These are phyloP conservation scores for Tachina fera DNA, from an alignment of 2,888 invertebrate species.

Conservation along the genomic window DNA sequence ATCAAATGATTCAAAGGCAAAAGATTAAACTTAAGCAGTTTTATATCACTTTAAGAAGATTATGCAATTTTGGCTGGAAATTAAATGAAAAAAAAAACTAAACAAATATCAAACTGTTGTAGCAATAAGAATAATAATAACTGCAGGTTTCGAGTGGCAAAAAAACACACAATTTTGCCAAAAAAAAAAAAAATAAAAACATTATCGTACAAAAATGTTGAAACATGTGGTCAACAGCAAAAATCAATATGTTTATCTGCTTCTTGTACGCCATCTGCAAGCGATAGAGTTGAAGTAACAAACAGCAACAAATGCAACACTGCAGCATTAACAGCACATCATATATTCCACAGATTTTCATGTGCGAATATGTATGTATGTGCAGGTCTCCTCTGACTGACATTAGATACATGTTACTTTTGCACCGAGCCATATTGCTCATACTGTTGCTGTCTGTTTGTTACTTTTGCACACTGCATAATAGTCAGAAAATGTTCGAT, in stretches of 20 bases:
- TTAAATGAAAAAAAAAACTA: not conserved
- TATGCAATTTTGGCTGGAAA: conserved; percentile 35
- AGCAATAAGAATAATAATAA: conserved; percentile 20
- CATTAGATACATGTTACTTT: not conserved
- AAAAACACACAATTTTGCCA: conserved; percentile 11
- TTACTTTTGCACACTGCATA: not conserved
- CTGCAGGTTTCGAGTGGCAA: conserved; percentile 27
- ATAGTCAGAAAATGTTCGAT: conserved; percentile 45
- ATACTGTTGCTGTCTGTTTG: no score
- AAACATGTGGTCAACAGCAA: conserved; percentile 61
- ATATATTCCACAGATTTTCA: conserved; percentile 38
- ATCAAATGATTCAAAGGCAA: conserved; percentile 42
- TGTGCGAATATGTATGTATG: not conserved
- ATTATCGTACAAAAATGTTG: not conserved
- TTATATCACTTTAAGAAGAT: conserved; percentile 31
- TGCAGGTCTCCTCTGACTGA: conserved; percentile 23
- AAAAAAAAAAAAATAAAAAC: not conserved
- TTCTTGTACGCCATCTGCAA: conserved; percentile 66
- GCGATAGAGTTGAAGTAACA: conserved; percentile 56
- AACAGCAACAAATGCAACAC: conserved; percentile 25
- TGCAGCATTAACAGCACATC: conserved; percentile 14
- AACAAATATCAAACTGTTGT: conserved; percentile 24
- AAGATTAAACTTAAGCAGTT: conserved; percentile 27
- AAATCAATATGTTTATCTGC: conserved; percentile 61
- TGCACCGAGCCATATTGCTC: conserved; percentile 5